Evolutionary conservation across 2,888 invertebrate species (phyloP), one percentile per base, ranked within the genome.

Genomic region (Augochlorella aurata): DNA sequence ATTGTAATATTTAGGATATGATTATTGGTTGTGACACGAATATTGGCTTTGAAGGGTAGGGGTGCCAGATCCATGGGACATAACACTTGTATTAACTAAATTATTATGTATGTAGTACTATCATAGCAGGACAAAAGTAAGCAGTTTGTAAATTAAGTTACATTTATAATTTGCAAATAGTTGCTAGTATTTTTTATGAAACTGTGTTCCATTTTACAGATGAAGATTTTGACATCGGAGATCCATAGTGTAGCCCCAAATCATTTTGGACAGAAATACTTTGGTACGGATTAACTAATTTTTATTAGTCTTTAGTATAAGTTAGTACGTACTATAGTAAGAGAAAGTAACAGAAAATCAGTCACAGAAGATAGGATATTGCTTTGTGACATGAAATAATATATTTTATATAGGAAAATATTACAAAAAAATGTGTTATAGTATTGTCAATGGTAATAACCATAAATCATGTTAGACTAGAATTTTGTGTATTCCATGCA

Each of bases 241-340:
- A 95, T 99, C 45, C 98, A 99, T 93, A 97, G 97, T 0, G 97
- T 98, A 3, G 98, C 99, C 12, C 99, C 99, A 12, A 98, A 98
- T 94, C 99, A 99, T 94, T 99, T 99, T 94, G 99, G 99, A 73
- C 98, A 98, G 94, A 99, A 98, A 94, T 99, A 99, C 94, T 99
- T 99, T 94, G 99, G 99, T 87, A 99, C 99, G 77, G 99, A 99
- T 94, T 99, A 89, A 93, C 91, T 84, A 79, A 71, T 83, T 87
- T 89, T 89, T 78, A 76, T 75, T 85, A 90, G 77, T 75, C 82
- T 80, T 87, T 80, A 85, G 80, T 74, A 78, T 84, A 82, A 85
- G 71, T 67, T 74, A 73, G 70, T 38, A 73, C 12, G 61, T 79
- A 79, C 18, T 47, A 75, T 85, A 80, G 74, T 70, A 69, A 65